Base-by-base conservation (phyloP, 1,140 invertebrate genomes). In the Pseudobourletiella spinata region DNA sequence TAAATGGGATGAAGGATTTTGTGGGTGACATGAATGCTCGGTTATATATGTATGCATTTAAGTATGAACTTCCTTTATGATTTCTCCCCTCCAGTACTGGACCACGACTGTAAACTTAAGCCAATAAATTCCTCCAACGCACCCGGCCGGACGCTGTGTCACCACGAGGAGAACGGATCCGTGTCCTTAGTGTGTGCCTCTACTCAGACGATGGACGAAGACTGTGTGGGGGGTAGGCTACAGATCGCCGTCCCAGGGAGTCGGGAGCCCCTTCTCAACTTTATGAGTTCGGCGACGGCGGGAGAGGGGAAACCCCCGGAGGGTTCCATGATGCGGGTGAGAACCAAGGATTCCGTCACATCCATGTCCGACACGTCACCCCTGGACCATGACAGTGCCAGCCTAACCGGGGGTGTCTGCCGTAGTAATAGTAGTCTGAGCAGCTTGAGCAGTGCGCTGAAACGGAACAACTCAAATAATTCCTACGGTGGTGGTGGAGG, bases 401-500 rank as follows among this genome's bases (percentile, higher is more conserved):
- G 3, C 24, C 4, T 3, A 8, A 4, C 4, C 4, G 43, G 50
- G 14, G 8, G 11, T 16, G 29, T 22, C 29, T 11, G 46, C 46
- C 16, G 22, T 29, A 52, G 50, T 18, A 52, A 52, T 52, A 25
- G 26, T 26, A 52, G 50, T 52, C 18, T 52, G 4, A 52, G 29
- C 29, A 52, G 50, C 29, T 14, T 20, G 3, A 28, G 50, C 22
- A 52, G 50, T 29, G 22, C 22, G 11, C 6, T 46, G 43, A 4
- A 28, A 26, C 22, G 50, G 6, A 52, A 52, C 16, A 52, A 52
- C 50, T 52, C 50, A 3, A 52, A 52, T 26, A 52, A 52, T 18
- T 52, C 50, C 43, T 11, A 46, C n/a, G 24, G 43, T 46, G 43
- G 4, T 16, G 18, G 18, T 4, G 18, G 4, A 16, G 43, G 43